These are phyloP conservation scores for Dascillus cervinus DNA, from an alignment of 2,888 invertebrate genomes.

Conservation along the genomic window DNA sequence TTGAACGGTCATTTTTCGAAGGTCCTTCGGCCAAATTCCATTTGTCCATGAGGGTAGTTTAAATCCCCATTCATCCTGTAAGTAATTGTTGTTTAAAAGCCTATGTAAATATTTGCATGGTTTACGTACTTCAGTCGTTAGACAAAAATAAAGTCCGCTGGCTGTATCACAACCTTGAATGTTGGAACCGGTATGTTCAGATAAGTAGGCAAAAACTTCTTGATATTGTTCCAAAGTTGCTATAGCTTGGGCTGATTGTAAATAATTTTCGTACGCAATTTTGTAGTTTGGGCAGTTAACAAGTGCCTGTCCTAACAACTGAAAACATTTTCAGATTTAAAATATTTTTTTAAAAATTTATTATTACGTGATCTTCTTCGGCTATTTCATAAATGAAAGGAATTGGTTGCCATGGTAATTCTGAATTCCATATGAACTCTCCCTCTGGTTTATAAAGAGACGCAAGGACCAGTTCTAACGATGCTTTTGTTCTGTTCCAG, in stretches of 20 bases:
- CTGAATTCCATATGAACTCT: slow-evolving; percentile 48
- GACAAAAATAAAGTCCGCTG: slow-evolving; percentile 6
- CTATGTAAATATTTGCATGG: too few relatives aligned
- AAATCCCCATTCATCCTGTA: slow-evolving; percentile 6
- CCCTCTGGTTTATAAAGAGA: slow-evolving; percentile 57
- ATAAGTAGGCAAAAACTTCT: slow-evolving; percentile 16
- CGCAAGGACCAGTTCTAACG: slow-evolving; percentile 57
- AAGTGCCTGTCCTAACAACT: slow-evolving; percentile 23
- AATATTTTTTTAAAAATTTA: slow-evolving; percentile 11
- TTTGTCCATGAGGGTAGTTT: slow-evolving; percentile 7
- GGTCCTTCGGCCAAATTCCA: slow-evolving; percentile 9
- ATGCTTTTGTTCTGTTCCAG: slow-evolving; percentile 64
- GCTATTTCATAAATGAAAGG: slow-evolving; percentile 25
- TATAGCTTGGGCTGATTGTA: slow-evolving; percentile 5
- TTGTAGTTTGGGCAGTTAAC: slow-evolving; percentile 23
- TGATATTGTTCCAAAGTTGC: slow-evolving; percentile 12
- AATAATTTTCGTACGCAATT: slow-evolving; percentile 18
- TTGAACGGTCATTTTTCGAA: slow-evolving; percentile 6
- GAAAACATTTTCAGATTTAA: too few relatives aligned
- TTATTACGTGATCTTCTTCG: slow-evolving; percentile 25
- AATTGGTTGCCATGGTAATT: slow-evolving; percentile 30
- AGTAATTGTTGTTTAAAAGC: neutral
- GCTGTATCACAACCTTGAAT: slow-evolving; percentile 1
- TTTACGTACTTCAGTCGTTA: slow-evolving; percentile 8
- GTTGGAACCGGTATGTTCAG: slow-evolving; percentile 5